Evolutionary conservation across 2,113 vertebrate genomes (phyloP).

Genomic region (Heliornis fulica): DNA sequence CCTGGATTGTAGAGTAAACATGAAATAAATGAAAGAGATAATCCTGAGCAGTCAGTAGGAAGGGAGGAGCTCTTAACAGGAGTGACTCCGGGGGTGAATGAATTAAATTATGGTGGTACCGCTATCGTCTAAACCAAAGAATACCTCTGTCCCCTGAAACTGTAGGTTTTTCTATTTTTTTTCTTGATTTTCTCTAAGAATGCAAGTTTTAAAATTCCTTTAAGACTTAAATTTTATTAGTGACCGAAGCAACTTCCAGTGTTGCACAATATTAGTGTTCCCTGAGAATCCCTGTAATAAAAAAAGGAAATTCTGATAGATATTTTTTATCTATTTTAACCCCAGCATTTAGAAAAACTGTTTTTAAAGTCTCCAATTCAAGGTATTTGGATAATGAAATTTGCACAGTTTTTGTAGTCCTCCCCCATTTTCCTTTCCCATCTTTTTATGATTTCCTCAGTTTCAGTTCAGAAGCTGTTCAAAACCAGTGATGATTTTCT

Average conservation of each 20-base stretch:
- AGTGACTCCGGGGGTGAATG: neutral
- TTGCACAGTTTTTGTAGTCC: neutral
- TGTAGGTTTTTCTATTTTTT: neutral
- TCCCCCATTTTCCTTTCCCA: neutral
- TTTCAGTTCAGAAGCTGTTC: neutral
- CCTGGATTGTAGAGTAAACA: neutral
- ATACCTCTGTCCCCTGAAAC: neutral
- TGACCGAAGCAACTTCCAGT: neutral
- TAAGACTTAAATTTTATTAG: neutral
- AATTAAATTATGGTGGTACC: neutral
- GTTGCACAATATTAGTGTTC: neutral
- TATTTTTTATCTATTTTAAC: neutral
- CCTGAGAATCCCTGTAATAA: neutral
- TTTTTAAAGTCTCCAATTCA: too few relatives aligned
- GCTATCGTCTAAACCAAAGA: neutral
- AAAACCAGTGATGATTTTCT: neutral
- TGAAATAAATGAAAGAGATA: slow-evolving; percentile 9
- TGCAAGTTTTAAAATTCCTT: neutral
- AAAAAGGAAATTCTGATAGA: neutral
- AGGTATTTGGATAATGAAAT: neutral
- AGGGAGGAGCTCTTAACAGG: neutral
- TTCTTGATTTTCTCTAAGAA: neutral
- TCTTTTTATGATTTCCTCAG: neutral
- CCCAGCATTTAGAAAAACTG: neutral
- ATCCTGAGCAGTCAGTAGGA: neutral